Base-by-base conservation (phyloP, 2,797 vertebrate genomes). In the Enoplosus armatus region DNA sequence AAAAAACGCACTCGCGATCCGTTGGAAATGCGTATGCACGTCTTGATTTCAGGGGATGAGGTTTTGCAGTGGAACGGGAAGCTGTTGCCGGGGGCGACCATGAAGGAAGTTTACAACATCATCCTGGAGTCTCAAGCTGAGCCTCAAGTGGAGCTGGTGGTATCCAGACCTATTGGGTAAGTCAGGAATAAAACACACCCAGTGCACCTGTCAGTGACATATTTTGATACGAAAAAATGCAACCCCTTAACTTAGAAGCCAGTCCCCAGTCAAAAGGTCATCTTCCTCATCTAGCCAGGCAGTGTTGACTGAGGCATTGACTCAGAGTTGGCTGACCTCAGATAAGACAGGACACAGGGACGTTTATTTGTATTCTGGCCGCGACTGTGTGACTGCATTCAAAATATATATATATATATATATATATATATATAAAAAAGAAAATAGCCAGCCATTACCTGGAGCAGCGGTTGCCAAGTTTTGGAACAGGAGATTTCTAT, bases 31-130 rank as follows among this genome's bases (percentile, higher is more conserved):
- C 3, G 18, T 3, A 18, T 41, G 24, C 53, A n/a, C 20, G 1
- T 68, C 66, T n/a, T 86, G 8, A 55, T 89, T 92, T 62, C 77
- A 99, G 98, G 98, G 87, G 98, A 99, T 93, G 98, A 99, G 95
- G 98, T 99, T 92, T 95, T 99, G 91, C 98, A 99, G 93, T 99
- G 98, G 98, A 99, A 99, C 68, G 97, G 98, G 84, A 99, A 98
- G 95, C 95, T 97, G 81, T 96, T 99, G 90, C 97, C 97, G 48
- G 98, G 98, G 87, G 97, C 98, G 89, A 99, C 98, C 85, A 98
- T 98, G 95, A 98, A 99, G 96, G 98, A 99, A 95, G 98, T 99
- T 96, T 99, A 99, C 96, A 98, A 99, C 94, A 99, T 99, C 93
- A 98, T 99, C 95, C 96, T 99, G 95, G 97, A 99, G 93, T 99